Evolutionary conservation across 2,113 vertebrate species (phyloP), one percentile per base, ranked within the genome.

Genomic region (Rhineura floridana): DNA sequence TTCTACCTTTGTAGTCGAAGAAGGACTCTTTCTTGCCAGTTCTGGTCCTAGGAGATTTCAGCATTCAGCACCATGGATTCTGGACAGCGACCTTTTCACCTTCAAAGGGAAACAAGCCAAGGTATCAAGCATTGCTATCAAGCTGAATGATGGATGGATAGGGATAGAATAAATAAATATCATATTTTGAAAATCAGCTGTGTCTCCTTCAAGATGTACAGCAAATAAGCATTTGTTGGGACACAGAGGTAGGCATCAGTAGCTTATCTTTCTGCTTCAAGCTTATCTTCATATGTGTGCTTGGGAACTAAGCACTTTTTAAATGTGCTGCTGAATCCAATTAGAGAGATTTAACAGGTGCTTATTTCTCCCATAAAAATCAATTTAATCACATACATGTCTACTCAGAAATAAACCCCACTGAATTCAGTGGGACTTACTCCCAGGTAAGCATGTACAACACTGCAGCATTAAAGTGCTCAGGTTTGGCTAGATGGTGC

Each of bases 11-110:
- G 7, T 25, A 13, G 28, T 4, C 63, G 44, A 28, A 67, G 55
- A 65, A 33, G 39, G 15, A 3, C 6, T 11, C 1, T 42, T n/a
- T 21, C 15, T 48, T 2, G 8, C 4, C 52, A 4, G 42, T 15
- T 21, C 23, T 28, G 33, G 50, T 42, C 36, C 59, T 33, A 4
- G 21, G 28, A 2, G 9, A 33, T 13, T 42, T 4, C 36, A 48
- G 1, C 21, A 42, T 89, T 89, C 83, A 89, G 76, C 83, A 89
- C 83, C 88, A 81, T 3, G 4, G 28, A 13, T 6, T 63, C 12
- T 36, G 63, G 77, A 80, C 83, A 81, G 88, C 65, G 83, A 85
- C 52, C 48, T 67, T 67, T 39, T 33, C 83, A 84, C 75, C 82
- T 39, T 73, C 33, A 6, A 48, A 19, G 67, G 33, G 25, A 62